phyloP scores from a whole-genome alignment of 2,113 vertebrate species.

The Rousettus leschenaultii region DNA sequence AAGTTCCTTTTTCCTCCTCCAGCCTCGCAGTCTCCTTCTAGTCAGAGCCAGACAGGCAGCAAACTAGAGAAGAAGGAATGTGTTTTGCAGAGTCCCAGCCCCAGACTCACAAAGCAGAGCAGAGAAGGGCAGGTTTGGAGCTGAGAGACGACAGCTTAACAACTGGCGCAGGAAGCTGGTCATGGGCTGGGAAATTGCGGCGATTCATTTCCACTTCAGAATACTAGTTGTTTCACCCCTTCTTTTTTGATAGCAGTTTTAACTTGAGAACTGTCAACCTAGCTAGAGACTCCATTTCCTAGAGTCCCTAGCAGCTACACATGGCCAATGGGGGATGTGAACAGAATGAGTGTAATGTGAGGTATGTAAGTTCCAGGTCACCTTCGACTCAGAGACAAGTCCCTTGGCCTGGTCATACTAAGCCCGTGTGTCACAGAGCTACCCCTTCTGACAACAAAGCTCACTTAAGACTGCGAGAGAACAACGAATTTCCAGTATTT shows the following conservation, averaged over 20 bases:
- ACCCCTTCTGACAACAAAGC: fast-evolving
- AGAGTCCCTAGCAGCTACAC: background rate
- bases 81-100: background rate
- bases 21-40: background rate
- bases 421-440: background rate
- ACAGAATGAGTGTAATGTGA: background rate
- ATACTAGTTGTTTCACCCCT: background rate
- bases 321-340: background rate
- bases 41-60: background rate
- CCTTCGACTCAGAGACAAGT: background rate
- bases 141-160: background rate
- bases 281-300: background rate
- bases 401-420: background rate
- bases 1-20: background rate
- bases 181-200: background rate
- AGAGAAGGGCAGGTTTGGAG: background rate
- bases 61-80: background rate
- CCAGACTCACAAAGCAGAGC: background rate
- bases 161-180: background rate
- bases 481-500: background rate
- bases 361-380: background rate
- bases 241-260: background rate
- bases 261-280: background rate
- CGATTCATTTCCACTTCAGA: background rate
- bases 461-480: background rate